Evolutionary conservation across 2,113 vertebrate species (phyloP), one percentile per base, ranked within the genome.

Genomic region (Salvator merianae): DNA sequence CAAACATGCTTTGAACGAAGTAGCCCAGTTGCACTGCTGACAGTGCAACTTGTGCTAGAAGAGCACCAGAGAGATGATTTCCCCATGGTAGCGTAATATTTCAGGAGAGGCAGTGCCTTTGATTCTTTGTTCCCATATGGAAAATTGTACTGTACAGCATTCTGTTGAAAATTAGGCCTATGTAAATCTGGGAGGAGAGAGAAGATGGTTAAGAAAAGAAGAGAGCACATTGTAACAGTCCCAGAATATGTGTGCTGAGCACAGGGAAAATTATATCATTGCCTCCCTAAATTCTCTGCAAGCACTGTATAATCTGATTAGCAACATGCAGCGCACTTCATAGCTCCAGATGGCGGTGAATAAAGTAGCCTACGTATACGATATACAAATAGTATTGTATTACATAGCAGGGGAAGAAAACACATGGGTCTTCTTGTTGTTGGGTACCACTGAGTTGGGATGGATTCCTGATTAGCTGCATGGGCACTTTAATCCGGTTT

Each of bases 261-360:
- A 40, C 62, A 22, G 38, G 30, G 82, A 43, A 59, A 12, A 88
- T 0, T 0, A 22, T 18, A 47, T 66, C 72, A 63, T 75, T 77
- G 80, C 43, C 0, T 0, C 32, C 12, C 24, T 2, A 82, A 55
- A 69, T 24, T 81, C 32, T 73, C 80, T 43, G n/a, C 32, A 0
- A 77, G 84, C 34, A 0, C 79, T 72, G 34, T n/a, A 28, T 43
- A 72, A 71, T 70, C 65, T 79, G 53, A 77, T 84, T 68, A 62
- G 10, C 81, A 72, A 70, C 28, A 88, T 5, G 36, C 59, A 26
- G 0, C 1, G 24, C n/a, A 3, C 30, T 16, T 40, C 68, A 38
- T 40, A 3, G 0, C 0, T 0, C 5, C 0, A 0, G 71, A 55
- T 74, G 72, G 77, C 0, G 0, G 38, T 43, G 10, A 5, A 1